Percentiles rank a stretch among this genome's conserved stretches.
These are phyloP conservation scores for Ctenosaura bakeri DNA, from an alignment of 2,797 vertebrate species.

Conservation along the genomic window DNA sequence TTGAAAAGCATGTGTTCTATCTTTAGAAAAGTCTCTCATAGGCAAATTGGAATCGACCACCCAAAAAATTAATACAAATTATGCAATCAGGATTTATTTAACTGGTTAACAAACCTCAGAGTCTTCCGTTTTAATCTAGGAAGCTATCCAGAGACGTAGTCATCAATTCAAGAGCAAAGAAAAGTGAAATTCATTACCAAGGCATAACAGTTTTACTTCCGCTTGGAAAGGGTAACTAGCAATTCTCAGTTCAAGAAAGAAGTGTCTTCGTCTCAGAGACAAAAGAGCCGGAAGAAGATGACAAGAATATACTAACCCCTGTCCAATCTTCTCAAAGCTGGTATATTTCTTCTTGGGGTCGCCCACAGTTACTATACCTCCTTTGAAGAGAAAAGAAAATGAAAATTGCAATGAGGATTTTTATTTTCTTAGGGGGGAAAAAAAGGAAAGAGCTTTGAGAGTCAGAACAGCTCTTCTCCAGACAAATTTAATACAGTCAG, in stretches of 20 bases:
- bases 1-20: not conserved
- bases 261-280: not conserved
- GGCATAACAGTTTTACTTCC: not conserved
- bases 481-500: not conserved
- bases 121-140: slow-evolving; percentile 33
- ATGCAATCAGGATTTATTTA: not conserved
- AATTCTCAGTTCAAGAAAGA: not conserved
- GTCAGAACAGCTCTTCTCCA: not conserved
- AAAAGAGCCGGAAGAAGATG: slow-evolving; percentile 8
- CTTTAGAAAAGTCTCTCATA: not conserved
- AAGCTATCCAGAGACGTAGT: slow-evolving; percentile 17
- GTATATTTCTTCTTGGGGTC: slow-evolving; percentile 94
- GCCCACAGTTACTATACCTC: slow-evolving; percentile 90
- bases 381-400: slow-evolving; percentile 70
- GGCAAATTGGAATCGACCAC: too few relatives aligned
- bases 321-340: slow-evolving; percentile 91
- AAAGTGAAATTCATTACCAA: not conserved
- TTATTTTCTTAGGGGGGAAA: not conserved
- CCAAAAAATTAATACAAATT: not conserved
- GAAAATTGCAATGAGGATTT: not conserved
- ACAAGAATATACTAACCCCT: slow-evolving; percentile 83
- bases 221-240: not conserved
- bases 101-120: not conserved
- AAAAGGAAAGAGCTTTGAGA: not conserved
- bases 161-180: slow-evolving; percentile 30